Evolutionary conservation across 2,113 vertebrate genomes (phyloP).

Genomic region (Paraplagusia blochii): DNA sequence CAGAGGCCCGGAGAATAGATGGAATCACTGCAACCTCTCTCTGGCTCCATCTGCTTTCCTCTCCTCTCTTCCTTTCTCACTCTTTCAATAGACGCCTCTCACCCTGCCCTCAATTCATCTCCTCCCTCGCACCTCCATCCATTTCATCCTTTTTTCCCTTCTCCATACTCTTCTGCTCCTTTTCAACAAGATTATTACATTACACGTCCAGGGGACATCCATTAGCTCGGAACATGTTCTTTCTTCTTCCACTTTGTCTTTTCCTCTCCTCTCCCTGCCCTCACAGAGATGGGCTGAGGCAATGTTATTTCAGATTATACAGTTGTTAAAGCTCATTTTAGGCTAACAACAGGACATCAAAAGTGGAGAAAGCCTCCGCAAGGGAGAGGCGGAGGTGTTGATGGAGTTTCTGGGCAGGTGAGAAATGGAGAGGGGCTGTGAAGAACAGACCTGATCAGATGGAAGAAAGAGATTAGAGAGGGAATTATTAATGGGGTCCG

Average conservation of each 20-base stretch:
- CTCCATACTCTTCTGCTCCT: slow-evolving; percentile 38
- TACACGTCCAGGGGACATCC: slow-evolving; percentile 72
- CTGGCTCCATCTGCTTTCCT: slow-evolving; percentile 62
- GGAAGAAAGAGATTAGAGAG: slow-evolving; percentile 66
- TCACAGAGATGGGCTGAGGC: slow-evolving; percentile 60
- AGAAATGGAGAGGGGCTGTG: slow-evolving; percentile 68
- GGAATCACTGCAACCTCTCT: slow-evolving; percentile 69
- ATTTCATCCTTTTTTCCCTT: slow-evolving; percentile 44
- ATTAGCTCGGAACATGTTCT: slow-evolving; percentile 72
- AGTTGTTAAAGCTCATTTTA: slow-evolving; percentile 77
- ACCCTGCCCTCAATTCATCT: slow-evolving; percentile 56
- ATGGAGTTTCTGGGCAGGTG: slow-evolving; percentile 71
- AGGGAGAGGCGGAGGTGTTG: slow-evolving; percentile 67
- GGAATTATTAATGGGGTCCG: slow-evolving; percentile 66
- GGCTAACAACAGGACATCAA: slow-evolving; percentile 69
- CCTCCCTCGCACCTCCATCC: slow-evolving; percentile 49
- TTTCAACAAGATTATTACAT: slow-evolving; percentile 74
- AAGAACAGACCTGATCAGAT: slow-evolving; percentile 70
- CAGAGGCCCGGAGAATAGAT: slow-evolving; percentile 65
- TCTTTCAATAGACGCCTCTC: slow-evolving; percentile 45
- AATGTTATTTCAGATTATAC: slow-evolving; percentile 77
- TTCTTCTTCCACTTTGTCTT: slow-evolving; percentile 51
- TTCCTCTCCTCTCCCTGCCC: slow-evolving; percentile 16
- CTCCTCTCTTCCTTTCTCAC: slow-evolving; percentile 44
- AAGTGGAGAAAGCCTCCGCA: slow-evolving; percentile 62